Conservation (phyloP, 2,113 vertebrate genomes). For the Laticauda colubrina region DNA sequence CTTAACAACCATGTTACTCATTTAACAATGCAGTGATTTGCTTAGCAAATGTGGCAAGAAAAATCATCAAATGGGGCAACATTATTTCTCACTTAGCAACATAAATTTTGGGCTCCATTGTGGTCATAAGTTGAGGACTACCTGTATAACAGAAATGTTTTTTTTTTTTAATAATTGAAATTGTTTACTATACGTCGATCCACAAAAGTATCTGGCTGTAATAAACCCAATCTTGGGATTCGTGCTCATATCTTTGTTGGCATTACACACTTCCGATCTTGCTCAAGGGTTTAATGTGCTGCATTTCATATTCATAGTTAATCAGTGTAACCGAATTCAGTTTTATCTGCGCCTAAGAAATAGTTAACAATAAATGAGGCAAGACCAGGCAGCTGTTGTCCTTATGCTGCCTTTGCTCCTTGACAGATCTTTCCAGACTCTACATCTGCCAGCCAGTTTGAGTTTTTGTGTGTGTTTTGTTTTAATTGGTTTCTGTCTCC, state of each 20-base stretch:
- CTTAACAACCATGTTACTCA: not conserved
- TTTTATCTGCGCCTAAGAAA: not conserved
- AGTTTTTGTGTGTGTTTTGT: not conserved
- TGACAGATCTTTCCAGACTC: slow-evolving; percentile 32
- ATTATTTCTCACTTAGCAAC: not conserved
- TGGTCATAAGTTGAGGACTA: not conserved
- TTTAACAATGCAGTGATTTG: not conserved
- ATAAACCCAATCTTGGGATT: not conserved
- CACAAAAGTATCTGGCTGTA: not conserved
- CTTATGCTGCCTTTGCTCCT: not conserved
- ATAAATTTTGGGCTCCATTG: not conserved
- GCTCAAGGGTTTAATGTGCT: not conserved
- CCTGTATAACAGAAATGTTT: not conserved
- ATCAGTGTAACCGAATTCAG: not conserved
- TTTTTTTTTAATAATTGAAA: not conserved
- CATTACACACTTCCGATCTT: not conserved
- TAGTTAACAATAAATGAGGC: slow-evolving; percentile 32
- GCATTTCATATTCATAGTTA: not conserved
- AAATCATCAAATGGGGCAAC: not conserved
- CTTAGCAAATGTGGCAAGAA: not conserved
- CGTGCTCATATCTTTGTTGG: too few species aligned
- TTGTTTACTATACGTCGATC: not conserved
- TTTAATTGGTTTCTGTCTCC: slow-evolving; percentile 11
- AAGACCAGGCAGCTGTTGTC: slow-evolving; percentile 6
- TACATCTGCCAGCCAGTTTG: not conserved